Evolutionary conservation across 2,888 invertebrate genomes (phyloP).

Genomic region (Harpagoxenus sublaevis): DNA sequence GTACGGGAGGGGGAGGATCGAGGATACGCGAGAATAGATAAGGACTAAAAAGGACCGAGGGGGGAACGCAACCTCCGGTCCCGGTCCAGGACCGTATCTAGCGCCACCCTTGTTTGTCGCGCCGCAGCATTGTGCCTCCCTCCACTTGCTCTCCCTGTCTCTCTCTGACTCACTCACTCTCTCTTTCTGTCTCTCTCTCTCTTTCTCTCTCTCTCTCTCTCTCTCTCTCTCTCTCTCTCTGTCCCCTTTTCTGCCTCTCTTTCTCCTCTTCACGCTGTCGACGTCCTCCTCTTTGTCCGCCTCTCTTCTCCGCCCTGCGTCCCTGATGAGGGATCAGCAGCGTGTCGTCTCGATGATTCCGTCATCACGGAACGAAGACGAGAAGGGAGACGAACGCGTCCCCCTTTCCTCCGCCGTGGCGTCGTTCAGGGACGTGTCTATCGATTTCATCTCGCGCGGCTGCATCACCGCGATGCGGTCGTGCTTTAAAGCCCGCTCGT

Average conservation of each 20-base stretch:
- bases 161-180: slow-evolving; percentile 14
- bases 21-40: slow-evolving; percentile 43
- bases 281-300: slow-evolving; percentile 9
- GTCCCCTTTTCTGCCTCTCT: neutral
- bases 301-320: slow-evolving; percentile 31
- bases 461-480: slow-evolving; percentile 64
- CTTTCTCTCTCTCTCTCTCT: neutral
- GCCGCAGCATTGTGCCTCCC: slow-evolving; percentile 68
- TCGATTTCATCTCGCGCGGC: slow-evolving; percentile 73
- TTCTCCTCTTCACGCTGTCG: slow-evolving; percentile 8
- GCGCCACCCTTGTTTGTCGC: slow-evolving; percentile 77
- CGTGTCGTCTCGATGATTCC: slow-evolving; percentile 75
- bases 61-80: slow-evolving; percentile 67
- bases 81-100: slow-evolving; percentile 77
- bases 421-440: slow-evolving; percentile 77
- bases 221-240: slow-evolving; percentile 9
- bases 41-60: slow-evolving; percentile 25
- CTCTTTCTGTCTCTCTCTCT: neutral
- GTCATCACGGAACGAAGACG: slow-evolving; percentile 64
- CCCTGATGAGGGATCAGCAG: slow-evolving; percentile 67
- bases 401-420: slow-evolving; percentile 69
- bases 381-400: slow-evolving; percentile 37
- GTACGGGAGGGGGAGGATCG: slow-evolving; percentile 49
- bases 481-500: slow-evolving; percentile 50
- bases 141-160: slow-evolving; percentile 31